Percentiles rank a stretch among this genome's conserved stretches.
Evolutionary conservation across 1,140 invertebrate species (phyloP).

Genomic region (Acyrthosiphon pisum): DNA sequence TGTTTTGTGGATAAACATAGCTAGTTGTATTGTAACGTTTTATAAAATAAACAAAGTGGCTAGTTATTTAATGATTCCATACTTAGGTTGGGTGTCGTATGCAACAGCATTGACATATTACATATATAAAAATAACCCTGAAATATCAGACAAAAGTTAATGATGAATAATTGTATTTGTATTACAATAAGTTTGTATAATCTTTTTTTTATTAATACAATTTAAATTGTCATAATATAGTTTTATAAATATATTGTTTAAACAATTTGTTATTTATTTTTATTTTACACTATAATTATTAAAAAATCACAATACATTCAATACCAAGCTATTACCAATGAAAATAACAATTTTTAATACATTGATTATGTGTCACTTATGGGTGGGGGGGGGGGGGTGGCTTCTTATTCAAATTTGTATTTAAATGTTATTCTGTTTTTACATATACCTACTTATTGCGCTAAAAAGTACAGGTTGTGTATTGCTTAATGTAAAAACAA

Average conservation of each 20-base stretch:
- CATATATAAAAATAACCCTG: constrained; percentile 72
- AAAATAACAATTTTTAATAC: too few relatives aligned
- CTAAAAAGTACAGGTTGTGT: too few relatives aligned
- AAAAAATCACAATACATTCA: too few relatives aligned
- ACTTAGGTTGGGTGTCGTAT: constrained; percentile 78
- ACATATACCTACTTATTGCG: too few relatives aligned
- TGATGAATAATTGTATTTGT: not conserved
- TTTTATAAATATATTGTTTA: not conserved
- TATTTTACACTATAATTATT: too few relatives aligned
- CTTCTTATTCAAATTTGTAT: too few relatives aligned
- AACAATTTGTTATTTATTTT: too few relatives aligned
- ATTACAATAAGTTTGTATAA: not conserved
- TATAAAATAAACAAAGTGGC: constrained; percentile 73
- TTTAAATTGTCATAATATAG: not conserved
- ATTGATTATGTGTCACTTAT: too few relatives aligned
- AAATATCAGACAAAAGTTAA: constrained; percentile 32
- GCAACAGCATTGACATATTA: constrained; percentile 73
- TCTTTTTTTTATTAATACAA: not conserved
- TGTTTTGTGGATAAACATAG: constrained; percentile 70
- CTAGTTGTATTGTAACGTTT: constrained; percentile 72
- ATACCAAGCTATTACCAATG: too few relatives aligned
- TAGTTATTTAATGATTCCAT: constrained; percentile 77
- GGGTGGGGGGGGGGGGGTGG: too few relatives aligned
- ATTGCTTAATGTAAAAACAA: too few relatives aligned
- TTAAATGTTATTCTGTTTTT: too few relatives aligned